Conservation (phyloP, 2,113 vertebrate species). For the Cottus gobio region DNA sequence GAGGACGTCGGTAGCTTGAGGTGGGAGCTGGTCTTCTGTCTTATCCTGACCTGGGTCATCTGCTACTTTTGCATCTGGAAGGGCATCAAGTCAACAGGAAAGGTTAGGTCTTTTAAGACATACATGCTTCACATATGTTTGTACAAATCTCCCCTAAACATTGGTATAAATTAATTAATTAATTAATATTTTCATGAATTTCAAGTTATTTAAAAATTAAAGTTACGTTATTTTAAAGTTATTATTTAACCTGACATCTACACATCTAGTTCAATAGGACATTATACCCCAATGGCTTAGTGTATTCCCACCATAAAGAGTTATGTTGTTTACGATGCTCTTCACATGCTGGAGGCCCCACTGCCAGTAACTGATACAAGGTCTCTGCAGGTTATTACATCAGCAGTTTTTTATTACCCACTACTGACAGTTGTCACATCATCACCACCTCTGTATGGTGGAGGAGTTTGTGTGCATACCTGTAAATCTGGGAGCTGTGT, state of each 20-base stretch:
- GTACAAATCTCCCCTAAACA: neutral
- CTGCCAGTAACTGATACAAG: neutral
- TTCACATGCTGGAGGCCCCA: neutral
- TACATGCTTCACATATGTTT: neutral
- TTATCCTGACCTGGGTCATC: constrained; percentile 70
- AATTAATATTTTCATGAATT: no score
- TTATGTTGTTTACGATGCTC: neutral
- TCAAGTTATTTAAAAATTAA: no score
- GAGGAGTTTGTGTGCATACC: neutral
- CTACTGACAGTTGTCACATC: neutral
- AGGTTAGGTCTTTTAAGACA: constrained; percentile 48
- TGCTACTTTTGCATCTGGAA: constrained; percentile 77
- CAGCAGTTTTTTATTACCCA: neutral
- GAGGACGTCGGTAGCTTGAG: constrained; percentile 69
- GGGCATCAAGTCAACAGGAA: constrained; percentile 74
- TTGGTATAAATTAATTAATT: neutral
- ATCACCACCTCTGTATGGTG: neutral
- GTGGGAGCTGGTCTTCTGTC: constrained; percentile 72
- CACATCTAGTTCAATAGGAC: neutral
- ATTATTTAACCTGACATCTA: neutral
- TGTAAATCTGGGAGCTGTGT: neutral
- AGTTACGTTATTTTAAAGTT: neutral
- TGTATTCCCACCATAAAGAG: neutral
- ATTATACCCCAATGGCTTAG: neutral
- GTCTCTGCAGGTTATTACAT: neutral